Evolutionary conservation across 2,113 vertebrate genomes (phyloP).

Genomic region (Dissostichus mawsoni): DNA sequence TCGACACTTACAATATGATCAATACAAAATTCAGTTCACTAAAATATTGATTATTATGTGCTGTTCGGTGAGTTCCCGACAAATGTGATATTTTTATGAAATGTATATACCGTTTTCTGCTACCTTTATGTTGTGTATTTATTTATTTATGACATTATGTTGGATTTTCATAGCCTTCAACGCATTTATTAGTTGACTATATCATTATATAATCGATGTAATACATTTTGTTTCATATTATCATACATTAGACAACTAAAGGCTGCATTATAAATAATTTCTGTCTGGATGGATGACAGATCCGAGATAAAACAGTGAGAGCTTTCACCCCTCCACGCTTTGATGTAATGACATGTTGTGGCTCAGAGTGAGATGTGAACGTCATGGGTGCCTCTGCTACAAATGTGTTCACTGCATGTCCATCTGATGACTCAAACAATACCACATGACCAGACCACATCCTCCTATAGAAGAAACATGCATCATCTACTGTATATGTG

Average conservation of each 20-base stretch:
- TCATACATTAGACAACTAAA: constrained; percentile 7
- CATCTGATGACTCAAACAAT: constrained; percentile 42
- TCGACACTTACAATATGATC: neutral
- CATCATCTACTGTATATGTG: constrained; percentile 20
- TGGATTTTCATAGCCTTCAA: neutral
- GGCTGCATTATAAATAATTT: neutral
- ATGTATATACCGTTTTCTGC: no score
- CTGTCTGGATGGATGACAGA: constrained; percentile 16
- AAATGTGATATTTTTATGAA: neutral
- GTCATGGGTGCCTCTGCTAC: neutral
- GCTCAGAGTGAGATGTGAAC: constrained; percentile 25
- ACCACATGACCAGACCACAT: constrained; percentile 17
- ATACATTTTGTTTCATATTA: neutral
- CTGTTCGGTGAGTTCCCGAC: neutral
- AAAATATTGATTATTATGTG: neutral
- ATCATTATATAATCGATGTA: neutral
- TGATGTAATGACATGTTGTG: constrained; percentile 29
- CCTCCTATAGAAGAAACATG: constrained; percentile 13
- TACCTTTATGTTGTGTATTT: neutral
- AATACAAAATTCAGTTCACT: neutral
- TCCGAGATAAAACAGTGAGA: constrained; percentile 14
- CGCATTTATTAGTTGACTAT: neutral
- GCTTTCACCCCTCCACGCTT: constrained; percentile 7
- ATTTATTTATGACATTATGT: neutral
- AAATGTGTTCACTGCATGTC: constrained; percentile 14